Evolutionary conservation across 2,888 invertebrate genomes (phyloP).

Genomic region (Rhagium mordax): DNA sequence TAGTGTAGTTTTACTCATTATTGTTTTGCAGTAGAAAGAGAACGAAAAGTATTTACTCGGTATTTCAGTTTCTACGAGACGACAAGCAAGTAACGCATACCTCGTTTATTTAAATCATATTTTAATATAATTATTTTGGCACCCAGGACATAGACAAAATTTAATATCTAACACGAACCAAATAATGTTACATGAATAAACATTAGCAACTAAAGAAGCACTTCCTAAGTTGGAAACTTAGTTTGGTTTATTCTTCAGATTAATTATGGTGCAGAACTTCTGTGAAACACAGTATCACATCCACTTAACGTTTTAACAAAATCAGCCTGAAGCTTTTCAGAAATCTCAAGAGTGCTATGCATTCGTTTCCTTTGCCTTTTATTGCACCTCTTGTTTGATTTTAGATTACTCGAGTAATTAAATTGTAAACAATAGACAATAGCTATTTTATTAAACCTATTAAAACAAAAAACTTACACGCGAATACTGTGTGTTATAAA

Average conservation of each 20-base stretch:
- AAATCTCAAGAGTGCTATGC: not conserved
- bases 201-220: not conserved
- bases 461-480: constrained; percentile 17
- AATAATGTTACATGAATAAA: not conserved
- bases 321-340: not conserved
- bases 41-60: no score
- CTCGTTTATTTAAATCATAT: no score
- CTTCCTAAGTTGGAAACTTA: not conserved
- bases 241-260: not conserved
- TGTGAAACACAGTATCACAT: not conserved
- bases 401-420: constrained; percentile 13
- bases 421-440: constrained; percentile 13
- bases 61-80: no score
- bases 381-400: not conserved
- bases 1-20: no score
- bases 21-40: no score
- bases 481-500: constrained; percentile 15
- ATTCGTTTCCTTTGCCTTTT: not conserved
- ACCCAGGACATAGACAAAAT: no score
- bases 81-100: no score
- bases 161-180: not conserved
- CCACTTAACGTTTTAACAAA: constrained; percentile 1
- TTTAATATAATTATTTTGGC: no score
- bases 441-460: constrained; percentile 22
- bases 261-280: not conserved